Evolutionary conservation across 2,888 invertebrate genomes (phyloP), one percentile per base, ranked within the genome.

Genomic region (Lasius fuliginosus): DNA sequence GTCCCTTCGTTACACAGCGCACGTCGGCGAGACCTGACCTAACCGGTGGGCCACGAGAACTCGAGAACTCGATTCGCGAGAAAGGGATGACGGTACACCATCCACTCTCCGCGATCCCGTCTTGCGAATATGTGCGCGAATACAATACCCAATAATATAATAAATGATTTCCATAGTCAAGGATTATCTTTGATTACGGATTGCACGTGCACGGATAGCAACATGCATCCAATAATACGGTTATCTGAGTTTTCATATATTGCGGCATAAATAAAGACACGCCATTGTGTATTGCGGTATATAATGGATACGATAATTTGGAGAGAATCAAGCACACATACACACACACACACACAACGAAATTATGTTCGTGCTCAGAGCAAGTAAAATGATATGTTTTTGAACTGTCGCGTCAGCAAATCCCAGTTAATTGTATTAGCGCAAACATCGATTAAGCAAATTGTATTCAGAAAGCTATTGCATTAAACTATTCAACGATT

Each of bases 21-120:
- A 81, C 79, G 71, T 84, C 65, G 6, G 15, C 12, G 23, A 62
- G 53, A 62, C 30, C 33, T 23, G 49, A n/a, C 36, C 27, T 23
- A 40, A n/a, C 42, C 64, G 30, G 8, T 58, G 23, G 9, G 15
- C 9, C 60, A 27, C 30, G 23, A n/a, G 23, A 27, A 23, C 42
- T 53, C n/a, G 46, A 23, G 71, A 79, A 60, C 58, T 71, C 60
- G 79, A 79, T 71, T 60, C 49, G 79, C 60, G 11, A 68, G 56
- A 42, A 23, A n/a, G n/a, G n/a, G 15, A 77, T 9, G 30, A 64
- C n/a, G 53, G 27, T 8, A 60, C 36, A 69, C 4, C 15, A 46
- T 46, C 46, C 46, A 46, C 1, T 53, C 53, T 76, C n/a, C 73
- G 69, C 12, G n/a, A 82, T 65, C 84, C 58, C 74, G 49, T 73